Percentiles rank a stretch among this genome's conserved stretches.
These are phyloP conservation scores for Parasteatoda lunata DNA, from an alignment of 2,888 invertebrate genomes.

Conservation along the genomic window DNA sequence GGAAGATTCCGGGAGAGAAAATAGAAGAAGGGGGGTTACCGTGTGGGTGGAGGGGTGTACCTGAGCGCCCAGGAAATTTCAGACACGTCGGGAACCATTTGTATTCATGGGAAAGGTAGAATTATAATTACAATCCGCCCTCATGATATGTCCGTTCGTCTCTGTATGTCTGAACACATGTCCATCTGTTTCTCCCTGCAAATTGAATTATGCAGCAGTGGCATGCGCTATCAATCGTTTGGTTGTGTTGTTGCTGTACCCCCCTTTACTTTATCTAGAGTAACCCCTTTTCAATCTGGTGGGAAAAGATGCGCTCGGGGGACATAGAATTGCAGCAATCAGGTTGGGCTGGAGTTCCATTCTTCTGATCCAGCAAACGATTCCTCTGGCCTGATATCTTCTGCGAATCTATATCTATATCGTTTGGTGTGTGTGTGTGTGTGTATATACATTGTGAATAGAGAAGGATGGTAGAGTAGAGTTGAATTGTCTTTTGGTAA, in stretches of 20 bases:
- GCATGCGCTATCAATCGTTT: constrained; percentile 66
- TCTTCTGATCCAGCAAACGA: constrained; percentile 41
- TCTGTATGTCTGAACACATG: constrained; percentile 53
- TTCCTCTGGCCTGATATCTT: constrained; percentile 7
- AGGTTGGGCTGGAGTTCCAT: constrained; percentile 24
- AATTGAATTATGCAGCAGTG: constrained; percentile 68
- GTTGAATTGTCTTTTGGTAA: constrained; percentile 17
- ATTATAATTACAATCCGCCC: constrained; percentile 66
- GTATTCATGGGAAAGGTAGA: constrained; percentile 67
- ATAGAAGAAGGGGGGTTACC: constrained; percentile 5
- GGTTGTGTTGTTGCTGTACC: constrained; percentile 30
- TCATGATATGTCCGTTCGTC: constrained; percentile 65
- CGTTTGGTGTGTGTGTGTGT: neutral
- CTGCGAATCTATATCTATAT: neutral
- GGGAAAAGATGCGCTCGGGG: constrained; percentile 30
- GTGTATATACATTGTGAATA: neutral
- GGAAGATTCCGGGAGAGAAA: constrained; percentile 14
- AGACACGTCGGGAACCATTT: constrained; percentile 61
- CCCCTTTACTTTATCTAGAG: neutral
- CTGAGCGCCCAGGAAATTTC: constrained; percentile 47
- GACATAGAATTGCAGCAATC: constrained; percentile 43
- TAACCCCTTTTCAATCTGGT: constrained; percentile 57
- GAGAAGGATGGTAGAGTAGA: constrained; percentile 1
- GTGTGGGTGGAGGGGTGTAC: constrained; percentile 15
- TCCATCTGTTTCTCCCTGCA: constrained; percentile 61